phyloP scores from a whole-genome alignment of 2,113 vertebrate species.

The Burhinus bistriatus region DNA sequence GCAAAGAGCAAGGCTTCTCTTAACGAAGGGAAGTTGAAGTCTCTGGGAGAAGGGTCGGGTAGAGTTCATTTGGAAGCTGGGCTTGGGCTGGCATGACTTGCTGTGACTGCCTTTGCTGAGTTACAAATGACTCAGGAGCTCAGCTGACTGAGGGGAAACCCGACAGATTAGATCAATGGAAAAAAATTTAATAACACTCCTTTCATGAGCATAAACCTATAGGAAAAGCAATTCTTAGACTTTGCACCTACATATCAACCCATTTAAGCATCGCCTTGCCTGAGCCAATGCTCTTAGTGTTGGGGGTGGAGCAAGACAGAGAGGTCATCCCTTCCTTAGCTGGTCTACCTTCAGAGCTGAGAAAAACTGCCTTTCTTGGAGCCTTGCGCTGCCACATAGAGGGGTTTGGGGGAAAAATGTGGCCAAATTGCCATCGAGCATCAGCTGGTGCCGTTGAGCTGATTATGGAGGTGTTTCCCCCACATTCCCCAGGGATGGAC shows the following conservation, averaged over 20 bases:
- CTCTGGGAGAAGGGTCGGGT: not conserved
- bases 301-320: not conserved
- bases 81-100: not conserved
- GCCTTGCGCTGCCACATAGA: not conserved
- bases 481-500: fast-evolving
- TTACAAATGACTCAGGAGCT: not conserved
- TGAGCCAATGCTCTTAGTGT: not conserved
- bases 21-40: not conserved
- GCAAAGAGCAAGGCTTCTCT: not conserved
- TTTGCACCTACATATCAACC: not conserved
- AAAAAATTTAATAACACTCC: not conserved
- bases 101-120: not conserved
- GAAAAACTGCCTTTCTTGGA: not conserved
- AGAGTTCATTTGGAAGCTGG: not conserved
- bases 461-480: not conserved
- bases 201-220: not conserved
- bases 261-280: not conserved
- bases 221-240: not conserved
- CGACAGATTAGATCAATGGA: not conserved
- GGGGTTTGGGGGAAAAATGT: not conserved
- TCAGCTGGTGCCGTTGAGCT: not conserved
- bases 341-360: not conserved
- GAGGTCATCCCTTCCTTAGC: not conserved
- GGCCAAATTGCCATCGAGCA: not conserved
- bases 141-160: not conserved